A percentile compares a stretch with the other conserved stretches of the same genome.
Conservation (phyloP, 2,113 vertebrate genomes). For the Toxotes chatareus region DNA sequence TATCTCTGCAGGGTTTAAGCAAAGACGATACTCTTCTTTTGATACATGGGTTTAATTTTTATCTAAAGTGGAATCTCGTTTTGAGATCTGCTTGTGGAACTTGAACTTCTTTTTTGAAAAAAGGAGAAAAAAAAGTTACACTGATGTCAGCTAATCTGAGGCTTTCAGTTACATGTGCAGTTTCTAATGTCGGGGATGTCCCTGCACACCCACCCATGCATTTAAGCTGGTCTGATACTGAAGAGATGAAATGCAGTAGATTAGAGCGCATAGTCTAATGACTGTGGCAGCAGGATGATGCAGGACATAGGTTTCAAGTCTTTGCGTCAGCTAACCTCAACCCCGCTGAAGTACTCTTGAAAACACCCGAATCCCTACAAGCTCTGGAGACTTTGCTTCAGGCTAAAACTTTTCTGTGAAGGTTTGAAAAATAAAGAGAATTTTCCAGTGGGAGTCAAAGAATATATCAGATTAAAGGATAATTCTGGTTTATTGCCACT, state of each 20-base stretch:
- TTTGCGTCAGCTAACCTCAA: background rate
- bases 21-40: constrained; percentile 50
- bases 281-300: constrained; percentile 6
- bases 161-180: constrained; percentile 62
- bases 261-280: constrained; percentile 11
- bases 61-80: constrained; percentile 21
- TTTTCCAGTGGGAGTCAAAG: background rate
- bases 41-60: constrained; percentile 56
- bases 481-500: constrained; percentile 36
- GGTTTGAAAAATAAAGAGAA: background rate
- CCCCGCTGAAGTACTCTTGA: constrained; percentile 13
- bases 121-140: constrained; percentile 42
- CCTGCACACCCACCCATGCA: constrained; percentile 30
- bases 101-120: constrained; percentile 43
- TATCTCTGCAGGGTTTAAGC: constrained; percentile 65
- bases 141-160: constrained; percentile 75
- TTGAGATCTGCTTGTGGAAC: constrained; percentile 34
- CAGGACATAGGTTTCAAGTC: constrained; percentile 1
- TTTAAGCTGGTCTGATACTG: constrained; percentile 1
- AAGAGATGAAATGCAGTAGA: constrained; percentile 17
- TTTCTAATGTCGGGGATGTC: constrained; percentile 52
- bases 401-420: background rate
- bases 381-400: constrained; percentile 24
- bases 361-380: constrained; percentile 22
- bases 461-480: constrained; percentile 19